phyloP scores from a whole-genome alignment of 2,797 vertebrate species.

The Myotis vivesi region DNA sequence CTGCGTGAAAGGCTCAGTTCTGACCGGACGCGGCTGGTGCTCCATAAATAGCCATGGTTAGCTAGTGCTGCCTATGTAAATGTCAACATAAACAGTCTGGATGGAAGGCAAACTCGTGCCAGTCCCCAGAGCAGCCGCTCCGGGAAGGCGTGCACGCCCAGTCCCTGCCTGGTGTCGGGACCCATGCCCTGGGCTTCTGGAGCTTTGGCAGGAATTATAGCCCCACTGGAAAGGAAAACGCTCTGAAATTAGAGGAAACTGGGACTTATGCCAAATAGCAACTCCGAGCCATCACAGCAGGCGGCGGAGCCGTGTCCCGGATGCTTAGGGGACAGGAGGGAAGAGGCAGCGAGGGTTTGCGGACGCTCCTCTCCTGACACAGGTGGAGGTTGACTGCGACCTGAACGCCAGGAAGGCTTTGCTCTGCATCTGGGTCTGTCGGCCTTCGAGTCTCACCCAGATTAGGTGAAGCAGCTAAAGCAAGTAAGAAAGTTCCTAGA shows the following conservation, averaged over 20 bases:
- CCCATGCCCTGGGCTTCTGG: background rate
- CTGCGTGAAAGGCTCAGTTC: background rate
- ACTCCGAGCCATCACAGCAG: background rate
- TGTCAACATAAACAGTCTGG: background rate
- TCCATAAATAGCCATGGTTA: background rate
- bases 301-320: background rate
- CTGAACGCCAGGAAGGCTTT: background rate
- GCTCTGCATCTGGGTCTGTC: background rate
- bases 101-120: background rate
- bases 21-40: accelerated
- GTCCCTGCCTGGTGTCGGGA: accelerated
- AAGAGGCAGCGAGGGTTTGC: background rate
- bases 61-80: background rate
- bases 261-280: background rate
- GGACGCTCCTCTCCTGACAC: background rate
- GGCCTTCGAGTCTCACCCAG: background rate
- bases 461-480: background rate
- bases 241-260: background rate
- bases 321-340: background rate
- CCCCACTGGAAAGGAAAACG: background rate
- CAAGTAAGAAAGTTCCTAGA: background rate
- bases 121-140: background rate
- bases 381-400: background rate
- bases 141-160: accelerated
- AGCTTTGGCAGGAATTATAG: background rate